These are phyloP conservation scores for Rattus rattus DNA, from an alignment of 2,113 vertebrate species.

Conservation along the genomic window DNA sequence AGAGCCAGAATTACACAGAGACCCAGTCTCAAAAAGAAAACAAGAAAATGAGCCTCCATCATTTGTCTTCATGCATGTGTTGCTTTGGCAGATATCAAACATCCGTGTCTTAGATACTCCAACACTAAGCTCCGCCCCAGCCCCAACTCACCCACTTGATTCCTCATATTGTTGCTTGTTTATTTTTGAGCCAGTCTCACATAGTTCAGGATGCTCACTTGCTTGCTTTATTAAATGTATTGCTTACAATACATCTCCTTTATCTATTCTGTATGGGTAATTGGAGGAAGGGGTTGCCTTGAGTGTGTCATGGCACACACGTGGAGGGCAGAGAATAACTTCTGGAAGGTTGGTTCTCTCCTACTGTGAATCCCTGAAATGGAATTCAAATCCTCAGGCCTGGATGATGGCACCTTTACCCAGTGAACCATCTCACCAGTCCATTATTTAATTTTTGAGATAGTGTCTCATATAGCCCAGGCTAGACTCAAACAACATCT, in stretches of 20 bases:
- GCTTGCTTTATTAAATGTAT: neutral
- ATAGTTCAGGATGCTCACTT: neutral
- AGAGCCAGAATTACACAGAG: neutral
- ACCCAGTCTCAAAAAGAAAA: neutral
- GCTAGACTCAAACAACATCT: neutral
- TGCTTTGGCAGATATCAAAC: neutral
- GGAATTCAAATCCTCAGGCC: neutral
- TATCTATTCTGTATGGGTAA: neutral
- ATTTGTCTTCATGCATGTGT: neutral
- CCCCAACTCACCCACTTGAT: neutral
- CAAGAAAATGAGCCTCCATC: neutral
- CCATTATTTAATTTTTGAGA: neutral
- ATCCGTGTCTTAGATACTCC: neutral
- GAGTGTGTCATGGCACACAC: neutral
- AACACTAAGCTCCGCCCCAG: neutral
- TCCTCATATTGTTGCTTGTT: neutral
- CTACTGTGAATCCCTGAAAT: neutral
- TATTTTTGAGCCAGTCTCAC: neutral
- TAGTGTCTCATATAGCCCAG: neutral
- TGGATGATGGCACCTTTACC: neutral
- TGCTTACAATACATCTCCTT: neutral
- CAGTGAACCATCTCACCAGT: neutral
- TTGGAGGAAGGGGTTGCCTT: neutral
- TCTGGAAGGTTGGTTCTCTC: neutral
- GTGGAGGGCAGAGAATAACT: neutral